phyloP scores from a whole-genome alignment of 1,140 invertebrate species.

The Frieseomelitta varia region DNA sequence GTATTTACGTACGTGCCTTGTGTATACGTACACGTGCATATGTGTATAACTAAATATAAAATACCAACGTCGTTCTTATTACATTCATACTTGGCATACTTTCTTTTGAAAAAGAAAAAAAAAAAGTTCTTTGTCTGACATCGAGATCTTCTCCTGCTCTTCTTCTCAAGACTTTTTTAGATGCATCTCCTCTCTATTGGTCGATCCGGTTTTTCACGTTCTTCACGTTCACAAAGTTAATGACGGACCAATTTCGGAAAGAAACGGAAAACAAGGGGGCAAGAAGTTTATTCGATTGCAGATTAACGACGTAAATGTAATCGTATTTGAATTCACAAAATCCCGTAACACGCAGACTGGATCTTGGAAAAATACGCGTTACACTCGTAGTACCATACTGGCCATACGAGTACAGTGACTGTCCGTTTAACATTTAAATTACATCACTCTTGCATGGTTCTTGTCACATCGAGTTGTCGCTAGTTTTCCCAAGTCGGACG shows the following conservation, averaged over 20 bases:
- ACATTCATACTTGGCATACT: not conserved
- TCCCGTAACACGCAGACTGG: constrained; percentile 39
- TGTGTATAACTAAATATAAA: too few species aligned
- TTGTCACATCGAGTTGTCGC: not conserved
- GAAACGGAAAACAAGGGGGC: not conserved
- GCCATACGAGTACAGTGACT: not conserved
- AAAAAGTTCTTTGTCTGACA: not conserved
- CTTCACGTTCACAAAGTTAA: not conserved
- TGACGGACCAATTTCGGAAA: not conserved
- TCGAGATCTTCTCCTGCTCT: not conserved
- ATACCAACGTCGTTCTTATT: too few species aligned
- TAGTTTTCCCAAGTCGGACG: constrained; percentile 21
- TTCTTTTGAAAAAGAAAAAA: not conserved
- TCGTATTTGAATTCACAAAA: constrained; percentile 75
- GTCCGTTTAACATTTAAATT: constrained; percentile 78
- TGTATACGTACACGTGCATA: too few species aligned
- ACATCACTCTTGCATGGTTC: constrained; percentile 68
- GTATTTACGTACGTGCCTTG: not conserved
- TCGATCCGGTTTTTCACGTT: not conserved
- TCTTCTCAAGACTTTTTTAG: too few species aligned
- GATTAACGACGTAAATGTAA: constrained; percentile 75
- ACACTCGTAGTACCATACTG: not conserved
- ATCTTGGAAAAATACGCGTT: constrained; percentile 23
- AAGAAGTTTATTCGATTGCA: constrained; percentile 22
- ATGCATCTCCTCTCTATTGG: not conserved